Base-by-base conservation (phyloP, 2,113 vertebrate species). In the Elephantulus edwardii region DNA sequence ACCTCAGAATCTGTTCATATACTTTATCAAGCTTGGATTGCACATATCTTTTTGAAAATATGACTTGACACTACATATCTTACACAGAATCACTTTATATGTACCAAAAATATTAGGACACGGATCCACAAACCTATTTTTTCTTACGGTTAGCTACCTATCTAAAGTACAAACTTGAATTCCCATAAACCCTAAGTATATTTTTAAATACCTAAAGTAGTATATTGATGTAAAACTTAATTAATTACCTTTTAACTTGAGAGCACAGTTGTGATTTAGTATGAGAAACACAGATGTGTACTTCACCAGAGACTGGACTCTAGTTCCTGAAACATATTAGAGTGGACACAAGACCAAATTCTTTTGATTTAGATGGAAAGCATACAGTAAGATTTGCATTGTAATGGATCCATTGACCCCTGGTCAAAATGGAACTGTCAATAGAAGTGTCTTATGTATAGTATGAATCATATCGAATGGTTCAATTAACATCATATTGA, bases 401-500 rank as follows among this genome's bases (percentile, higher is more conserved):
- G 94, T 96, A 95, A 97, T 93, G 91, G 91, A 88, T 86, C 91
- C 94, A 95, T 16, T 96, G 94, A 96, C 95, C 93, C 89, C 82
- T 95, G 94, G 93, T 96, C 95, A 95, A 93, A 95, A 96, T 87
- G 88, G 92, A 90, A 97, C 94, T 97, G 95, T 97, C 95, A 96
- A 93, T 95, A 96, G 70, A 94, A 96, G 92, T 94, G 78, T 94
- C 95, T 95, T 75, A 87, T 89, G 86, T 85, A 95, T 54, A 78
- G 81, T 88, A 95, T 94, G 91, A 96, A 91, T 95, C 92, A 95
- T 94, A 97, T 83, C 89, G 96, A 96, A 97, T 94, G 95, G 91
- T 94, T 94, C 89, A 96, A 95, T 96, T 95, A 97, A 95, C 95
- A 96, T 97, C 93, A 93, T 93, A 94, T 87, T 93, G 94, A 93